phyloP scores from a whole-genome alignment of 2,113 vertebrate genomes.

The Macroglossus sobrinus region DNA sequence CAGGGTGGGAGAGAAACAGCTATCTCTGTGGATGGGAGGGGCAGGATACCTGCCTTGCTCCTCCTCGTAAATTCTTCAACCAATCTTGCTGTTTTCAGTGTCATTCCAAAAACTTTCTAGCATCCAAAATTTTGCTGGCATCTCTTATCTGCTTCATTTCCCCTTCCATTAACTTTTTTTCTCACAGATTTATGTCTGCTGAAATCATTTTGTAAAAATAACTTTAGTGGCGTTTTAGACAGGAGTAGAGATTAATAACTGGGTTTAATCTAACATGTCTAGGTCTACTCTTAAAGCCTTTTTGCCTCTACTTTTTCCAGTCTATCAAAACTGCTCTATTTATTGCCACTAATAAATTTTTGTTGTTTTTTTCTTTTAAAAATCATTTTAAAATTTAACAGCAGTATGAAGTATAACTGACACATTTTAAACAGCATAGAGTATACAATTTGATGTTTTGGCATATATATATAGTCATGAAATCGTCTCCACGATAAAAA shows the following conservation, averaged over 20 bases:
- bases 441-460: neutral
- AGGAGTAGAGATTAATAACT: neutral
- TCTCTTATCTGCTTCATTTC: neutral
- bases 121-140: neutral
- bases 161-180: neutral
- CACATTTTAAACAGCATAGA: neutral
- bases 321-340: neutral
- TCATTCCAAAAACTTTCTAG: neutral
- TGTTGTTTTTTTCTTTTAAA: neutral
- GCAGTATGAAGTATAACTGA: neutral
- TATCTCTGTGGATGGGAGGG: neutral
- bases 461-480: neutral
- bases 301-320: neutral
- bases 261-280: neutral
- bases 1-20: neutral
- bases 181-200: neutral
- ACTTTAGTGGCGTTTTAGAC: neutral
- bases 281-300: neutral
- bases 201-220: neutral
- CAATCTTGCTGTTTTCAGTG: neutral
- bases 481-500: neutral
- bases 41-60: neutral
- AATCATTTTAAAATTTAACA: neutral
- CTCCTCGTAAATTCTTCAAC: neutral
- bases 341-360: neutral